Conservation (phyloP, 2,797 vertebrate genomes). For the Cryptoprocta ferox region DNA sequence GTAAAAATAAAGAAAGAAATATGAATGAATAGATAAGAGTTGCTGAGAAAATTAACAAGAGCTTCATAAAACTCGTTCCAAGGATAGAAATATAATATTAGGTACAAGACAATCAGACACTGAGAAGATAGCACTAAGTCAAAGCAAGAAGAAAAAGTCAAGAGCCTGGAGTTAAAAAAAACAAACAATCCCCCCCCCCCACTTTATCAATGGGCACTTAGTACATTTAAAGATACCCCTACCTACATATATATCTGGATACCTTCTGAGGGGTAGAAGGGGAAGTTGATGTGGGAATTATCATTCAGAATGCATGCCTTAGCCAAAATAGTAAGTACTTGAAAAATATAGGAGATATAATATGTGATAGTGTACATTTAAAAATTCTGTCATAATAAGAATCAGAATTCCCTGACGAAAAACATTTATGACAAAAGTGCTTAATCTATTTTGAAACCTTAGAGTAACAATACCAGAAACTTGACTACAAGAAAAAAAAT, state of each 20-base stretch:
- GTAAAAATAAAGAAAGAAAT: background rate
- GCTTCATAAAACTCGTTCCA: background rate
- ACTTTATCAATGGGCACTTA: background rate
- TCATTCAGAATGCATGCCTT: background rate
- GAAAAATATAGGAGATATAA: background rate
- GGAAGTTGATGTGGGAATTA: background rate
- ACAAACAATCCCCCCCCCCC: too few species aligned
- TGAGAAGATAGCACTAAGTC: background rate
- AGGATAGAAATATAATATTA: background rate
- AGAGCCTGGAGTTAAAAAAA: background rate
- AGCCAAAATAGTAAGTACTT: background rate
- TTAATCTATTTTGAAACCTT: constrained; percentile 32
- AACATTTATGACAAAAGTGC: background rate
- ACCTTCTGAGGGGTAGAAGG: background rate
- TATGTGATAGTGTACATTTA: background rate
- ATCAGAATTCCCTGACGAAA: background rate
- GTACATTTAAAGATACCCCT: background rate
- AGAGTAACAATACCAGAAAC: background rate
- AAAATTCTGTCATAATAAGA: background rate
- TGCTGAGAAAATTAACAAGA: background rate
- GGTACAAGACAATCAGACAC: background rate
- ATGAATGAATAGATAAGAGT: background rate
- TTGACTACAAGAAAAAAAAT: background rate
- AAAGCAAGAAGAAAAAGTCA: background rate
- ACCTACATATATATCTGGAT: background rate